Evolutionary conservation across 1,140 invertebrate genomes (phyloP), one percentile per base, ranked within the genome.

Genomic region (Megalopta genalis): DNA sequence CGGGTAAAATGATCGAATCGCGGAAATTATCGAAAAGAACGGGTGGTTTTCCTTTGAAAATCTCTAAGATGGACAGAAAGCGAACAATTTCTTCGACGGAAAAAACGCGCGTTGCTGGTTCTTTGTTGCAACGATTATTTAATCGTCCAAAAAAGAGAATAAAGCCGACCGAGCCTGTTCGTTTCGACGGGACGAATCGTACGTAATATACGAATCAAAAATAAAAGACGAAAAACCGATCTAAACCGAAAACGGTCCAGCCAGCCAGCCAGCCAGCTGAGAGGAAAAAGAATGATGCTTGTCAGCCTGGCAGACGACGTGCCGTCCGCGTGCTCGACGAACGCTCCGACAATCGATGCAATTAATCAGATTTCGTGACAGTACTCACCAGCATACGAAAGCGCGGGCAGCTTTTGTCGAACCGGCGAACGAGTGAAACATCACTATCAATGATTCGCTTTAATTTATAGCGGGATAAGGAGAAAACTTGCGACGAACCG

Each of bases 261-360:
- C 32, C 37, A 42, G 54, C 69, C 78, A 71, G 67, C 32, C 37
- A 42, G 54, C 65, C 69, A 66, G 54, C 46, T 68, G 67, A 80
- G 80, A 70, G 69, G 80, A 83, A 84, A 86, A 84, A 78, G 76
- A 71, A 81, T 74, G 71, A 80, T 65, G 69, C 71, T 68, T 85
- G 86, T 83, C 86, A 87, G 66, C 76, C 83, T 89, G 87, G 86
- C 85, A 87, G 88, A 88, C 80, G 87, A 88, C 86, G 81, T 88
- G 79, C 70, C 63, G 80, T 79, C 76, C 83, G 89, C 89, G 86
- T 88, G 88, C 49, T 73, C 57, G 14, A 4, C 10, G 46, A 59
- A 32, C 49, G 52, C 46, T 42, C 16, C 60, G 21, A 49, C n/a
- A 1, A 37, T 39, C 23, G 18, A 62, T 71, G 64, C 14, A 39